Evolutionary conservation across 2,797 vertebrate genomes (phyloP), one percentile per base, ranked within the genome.

Genomic region (Phoxinus dragarum): DNA sequence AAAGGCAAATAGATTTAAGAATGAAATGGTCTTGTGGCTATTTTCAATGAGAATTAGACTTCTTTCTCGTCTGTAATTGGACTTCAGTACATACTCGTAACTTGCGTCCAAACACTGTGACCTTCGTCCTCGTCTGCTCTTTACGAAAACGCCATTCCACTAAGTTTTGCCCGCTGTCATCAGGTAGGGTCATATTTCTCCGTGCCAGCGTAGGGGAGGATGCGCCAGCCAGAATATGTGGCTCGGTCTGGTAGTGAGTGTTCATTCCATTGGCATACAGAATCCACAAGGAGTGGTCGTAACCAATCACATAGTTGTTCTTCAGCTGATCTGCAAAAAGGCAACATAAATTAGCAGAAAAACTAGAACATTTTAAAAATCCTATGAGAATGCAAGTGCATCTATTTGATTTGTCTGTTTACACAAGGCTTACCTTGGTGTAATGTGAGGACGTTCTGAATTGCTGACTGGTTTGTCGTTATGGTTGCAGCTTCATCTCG

Each of bases 101-200:
- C 88, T 99, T 99, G 88, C 98, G 96, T 87, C 98, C 98, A 80
- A 99, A 99, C 86, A 99, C 98, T 0, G 97, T 98, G 90, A 99
- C 96, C 92, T 97, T 99, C 21, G 98, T 97, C 87, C 97, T 96
- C 82, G 97, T 93, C 92, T 99, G 98, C 90, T 99, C 98, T 90
- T 99, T 99, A 31, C 98, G 96, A 94, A 98, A 99, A 52, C 98
- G 95, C 98, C 98, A 99, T 84, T 99, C 98, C 44, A 99, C 98
- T 93, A 99, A 90, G 91, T 99, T 99, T 86, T 98, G 97, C 56
- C 98, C 98, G 0, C 97, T 97, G 86, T 98, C 98, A 27, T 98
- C 98, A 0, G 98, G 98, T 17, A 99, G 93, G 21, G 98, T 99
- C 97, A 99, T 98, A 92, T 99, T 99, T 88, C 98, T 96, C 85